These are phyloP conservation scores for Nomada flava DNA, from an alignment of 2,888 invertebrate species.

Conservation along the genomic window DNA sequence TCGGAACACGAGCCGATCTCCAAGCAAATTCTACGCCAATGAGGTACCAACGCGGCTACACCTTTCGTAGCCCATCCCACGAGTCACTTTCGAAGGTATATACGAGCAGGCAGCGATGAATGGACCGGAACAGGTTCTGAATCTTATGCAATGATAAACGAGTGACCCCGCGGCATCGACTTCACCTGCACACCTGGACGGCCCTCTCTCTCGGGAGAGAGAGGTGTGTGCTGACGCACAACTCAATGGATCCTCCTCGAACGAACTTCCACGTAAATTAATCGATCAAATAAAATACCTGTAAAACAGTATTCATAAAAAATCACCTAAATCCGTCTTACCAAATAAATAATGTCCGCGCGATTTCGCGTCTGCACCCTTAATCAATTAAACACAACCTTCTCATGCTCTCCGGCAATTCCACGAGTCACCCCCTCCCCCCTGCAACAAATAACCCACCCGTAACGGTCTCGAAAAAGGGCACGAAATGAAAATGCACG, in stretches of 20 bases:
- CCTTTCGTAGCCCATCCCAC: constrained; percentile 62
- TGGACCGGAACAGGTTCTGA: constrained; percentile 82
- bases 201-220: constrained; percentile 7
- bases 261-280: constrained; percentile 51
- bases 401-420: too few species aligned
- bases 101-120: constrained; percentile 74
- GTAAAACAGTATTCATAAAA: too few species aligned
- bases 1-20: neutral
- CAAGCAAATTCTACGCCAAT: constrained; percentile 60
- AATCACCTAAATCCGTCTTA: too few species aligned
- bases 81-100: constrained; percentile 71
- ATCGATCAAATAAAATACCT: constrained; percentile 51
- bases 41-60: constrained; percentile 41
- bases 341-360: too few species aligned
- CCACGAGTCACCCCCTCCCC: too few species aligned
- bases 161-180: constrained; percentile 71
- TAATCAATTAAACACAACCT: too few species aligned
- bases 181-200: constrained; percentile 71
- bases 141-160: constrained; percentile 82
- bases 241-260: constrained; percentile 59
- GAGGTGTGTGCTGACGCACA: constrained; percentile 36
- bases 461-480: neutral
- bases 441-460: too few species aligned
- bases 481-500: neutral
- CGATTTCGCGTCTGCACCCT: too few species aligned